Base-by-base conservation (phyloP, 2,888 invertebrate species). In the Hydroisotoma schaefferi region DNA sequence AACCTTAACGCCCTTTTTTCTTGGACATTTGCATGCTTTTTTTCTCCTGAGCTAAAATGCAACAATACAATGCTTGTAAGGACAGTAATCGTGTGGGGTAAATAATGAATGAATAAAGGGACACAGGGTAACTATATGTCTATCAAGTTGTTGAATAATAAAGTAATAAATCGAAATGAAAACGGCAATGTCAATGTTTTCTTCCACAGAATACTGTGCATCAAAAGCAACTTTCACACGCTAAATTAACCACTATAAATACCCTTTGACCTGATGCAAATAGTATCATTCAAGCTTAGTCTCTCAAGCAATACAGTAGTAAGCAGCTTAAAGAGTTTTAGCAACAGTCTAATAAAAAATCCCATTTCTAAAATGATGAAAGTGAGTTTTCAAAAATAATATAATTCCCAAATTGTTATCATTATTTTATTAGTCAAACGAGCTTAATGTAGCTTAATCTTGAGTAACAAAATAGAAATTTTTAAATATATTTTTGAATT, bases 131-230 rank as follows among this genome's bases (percentile, higher is more conserved):
- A n/a, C n/a, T n/a, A n/a, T n/a, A n/a, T n/a, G n/a, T n/a, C n/a
- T 8, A 15, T 40, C 40, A 5, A 40, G n/a, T 4, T 40, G 5
- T 5, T 5, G 40, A 40, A 40, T 40, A 5, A 5, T 40, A 5
- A 40, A 20, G 40, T 15, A 40, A 40, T 40, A 15, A 40, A 40
- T 40, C 20, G 5, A 15, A 20, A 40, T 40, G n/a, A 5, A 40
- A 40, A 40, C n/a, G 40, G 40, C 40, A 40, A 40, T 40, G 40
- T 40, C 40, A 40, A 40, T 10, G 40, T 40, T 40, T 40, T n/a
- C n/a, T n/a, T n/a, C n/a, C n/a, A n/a, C n/a, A n/a, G n/a, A n/a
- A n/a, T n/a, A n/a, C n/a, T n/a, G n/a, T n/a, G 5, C 40, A 40
- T 33, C 15, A 15, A 15, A 40, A 20, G 40, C n/a, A 8, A 40